Evolutionary conservation across 2,888 invertebrate species (phyloP).

Genomic region (Dolomedes plantarius): DNA sequence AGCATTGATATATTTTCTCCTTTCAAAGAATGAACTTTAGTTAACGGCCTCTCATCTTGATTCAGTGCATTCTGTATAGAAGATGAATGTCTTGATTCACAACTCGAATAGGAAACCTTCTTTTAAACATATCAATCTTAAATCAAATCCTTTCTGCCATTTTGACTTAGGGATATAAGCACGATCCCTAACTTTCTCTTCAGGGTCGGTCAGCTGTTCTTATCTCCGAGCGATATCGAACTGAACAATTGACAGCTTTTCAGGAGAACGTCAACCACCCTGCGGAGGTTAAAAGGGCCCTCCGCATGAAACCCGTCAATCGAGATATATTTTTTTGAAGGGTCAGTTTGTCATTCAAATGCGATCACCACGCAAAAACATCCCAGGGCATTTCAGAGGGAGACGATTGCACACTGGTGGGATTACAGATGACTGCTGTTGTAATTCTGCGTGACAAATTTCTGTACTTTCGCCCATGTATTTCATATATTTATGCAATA

Average conservation of each 20-base stretch:
- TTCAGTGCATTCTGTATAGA: background rate
- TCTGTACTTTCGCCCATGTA: too few species aligned
- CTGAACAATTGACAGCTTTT: constrained; percentile 45
- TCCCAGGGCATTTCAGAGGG: background rate
- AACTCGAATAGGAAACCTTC: background rate
- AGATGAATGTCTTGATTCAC: too few species aligned
- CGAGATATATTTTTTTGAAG: background rate
- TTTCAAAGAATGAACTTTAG: background rate
- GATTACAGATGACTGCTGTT: too few species aligned
- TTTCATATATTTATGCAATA: too few species aligned
- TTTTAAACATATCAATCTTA: background rate
- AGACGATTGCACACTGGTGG: too few species aligned
- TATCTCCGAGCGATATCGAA: background rate
- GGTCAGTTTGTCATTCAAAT: constrained; percentile 18
- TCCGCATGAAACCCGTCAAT: background rate
- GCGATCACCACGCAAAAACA: background rate
- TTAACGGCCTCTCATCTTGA: background rate
- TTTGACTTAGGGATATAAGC: background rate
- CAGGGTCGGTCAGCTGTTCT: background rate
- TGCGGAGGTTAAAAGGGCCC: constrained; percentile 39
- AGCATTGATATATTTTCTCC: background rate
- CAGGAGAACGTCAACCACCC: constrained; percentile 54
- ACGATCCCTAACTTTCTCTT: background rate
- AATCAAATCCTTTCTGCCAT: background rate
- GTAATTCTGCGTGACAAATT: too few species aligned